Base-by-base conservation (phyloP, 2,888 invertebrate genomes). In the Onchidella celtica region DNA sequence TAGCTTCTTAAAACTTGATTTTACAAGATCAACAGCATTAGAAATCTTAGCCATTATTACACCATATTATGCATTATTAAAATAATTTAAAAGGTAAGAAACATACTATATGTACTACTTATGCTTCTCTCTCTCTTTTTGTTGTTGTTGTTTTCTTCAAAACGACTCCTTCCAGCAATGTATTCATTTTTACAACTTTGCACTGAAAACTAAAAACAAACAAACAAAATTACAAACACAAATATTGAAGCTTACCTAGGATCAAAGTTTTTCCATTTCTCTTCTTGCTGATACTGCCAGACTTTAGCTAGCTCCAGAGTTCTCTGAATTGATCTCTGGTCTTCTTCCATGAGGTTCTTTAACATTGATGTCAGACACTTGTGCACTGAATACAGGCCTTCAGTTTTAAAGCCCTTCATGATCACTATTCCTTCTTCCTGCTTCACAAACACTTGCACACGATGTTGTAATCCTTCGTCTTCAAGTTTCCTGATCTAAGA, bases 241-340 rank as follows among this genome's bases (percentile, higher is more conserved):
- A n/a, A n/a, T n/a, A n/a, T n/a, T n/a, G n/a, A n/a, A 21, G 27
- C 78, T 70, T 79, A 79, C 79, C 70, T 14, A 9, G 81, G 75
- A 27, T 84, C 83, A 84, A 81, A 84, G 79, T 84, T 76, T 21
- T 4, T 65, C 69, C 78, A 84, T 63, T 81, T 84, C 34, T 72
- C 78, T 38, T 61, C 47, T 9, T 59, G 29, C 32, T 84, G 66
- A 65, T 66, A 84, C 65, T 84, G 83, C 83, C 83, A 84, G 34
- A 57, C 36, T 6, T 78, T 73, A 24, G 83, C 73, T 24, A 78
- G 47, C 38, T 24, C 29, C n/a, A 68, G 69, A 36, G 77, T 74
- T 14, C n/a, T 11, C 17, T 69, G 78, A 36, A 78, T 36, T 29
- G 57, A 38, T 21, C 59, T 69, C 24, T 78, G 78, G 59, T 78